Evolutionary conservation across 2,113 vertebrate genomes (phyloP).

Genomic region (Semnornis frantzii): DNA sequence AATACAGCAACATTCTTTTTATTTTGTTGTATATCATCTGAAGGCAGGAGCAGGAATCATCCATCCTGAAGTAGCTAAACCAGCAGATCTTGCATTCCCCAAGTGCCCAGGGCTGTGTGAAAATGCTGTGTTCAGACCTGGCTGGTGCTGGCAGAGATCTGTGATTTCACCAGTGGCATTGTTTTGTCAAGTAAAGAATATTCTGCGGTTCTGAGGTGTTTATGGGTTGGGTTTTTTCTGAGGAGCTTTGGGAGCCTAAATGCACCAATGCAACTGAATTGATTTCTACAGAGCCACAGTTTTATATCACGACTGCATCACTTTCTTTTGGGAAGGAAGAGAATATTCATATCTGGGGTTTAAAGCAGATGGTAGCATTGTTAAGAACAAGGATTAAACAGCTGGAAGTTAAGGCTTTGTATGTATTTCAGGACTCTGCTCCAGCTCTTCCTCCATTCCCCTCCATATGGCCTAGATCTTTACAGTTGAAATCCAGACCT

Average conservation of each 20-base stretch:
- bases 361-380: not conserved
- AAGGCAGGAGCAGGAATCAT: not conserved
- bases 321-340: not conserved
- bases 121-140: not conserved
- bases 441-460: not conserved
- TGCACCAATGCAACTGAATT: no score
- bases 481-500: not conserved
- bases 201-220: not conserved
- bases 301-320: not conserved
- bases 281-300: not conserved
- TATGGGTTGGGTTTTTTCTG: not conserved
- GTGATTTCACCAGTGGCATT: not conserved
- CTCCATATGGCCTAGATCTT: not conserved
- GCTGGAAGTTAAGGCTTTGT: not conserved
- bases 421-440: not conserved
- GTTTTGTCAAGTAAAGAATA: not conserved
- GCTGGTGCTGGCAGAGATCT: not conserved
- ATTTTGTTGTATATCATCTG: not conserved
- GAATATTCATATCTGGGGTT: not conserved
- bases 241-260: not conserved
- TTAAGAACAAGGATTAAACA: not conserved
- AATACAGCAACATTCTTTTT: not conserved
- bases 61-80: not conserved
- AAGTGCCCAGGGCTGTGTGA: not conserved
- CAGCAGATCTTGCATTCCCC: not conserved